Evolutionary conservation across 2,113 vertebrate genomes (phyloP), one percentile per base, ranked within the genome.

Genomic region (Sinosuthora webbiana): DNA sequence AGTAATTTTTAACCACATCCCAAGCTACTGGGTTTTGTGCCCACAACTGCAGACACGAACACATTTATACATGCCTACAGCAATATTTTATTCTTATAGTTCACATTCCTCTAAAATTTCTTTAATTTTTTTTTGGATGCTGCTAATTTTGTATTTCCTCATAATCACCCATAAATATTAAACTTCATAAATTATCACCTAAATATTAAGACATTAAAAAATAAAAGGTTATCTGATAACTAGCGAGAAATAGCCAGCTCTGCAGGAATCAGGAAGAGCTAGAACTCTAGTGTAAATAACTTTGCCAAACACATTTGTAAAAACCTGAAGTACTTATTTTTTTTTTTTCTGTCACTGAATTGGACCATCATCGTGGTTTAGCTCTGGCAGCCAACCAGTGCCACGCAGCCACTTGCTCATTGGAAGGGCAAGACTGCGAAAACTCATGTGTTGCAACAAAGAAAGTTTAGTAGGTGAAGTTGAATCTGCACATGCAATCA

Each of bases 401-500:
- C 7, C 19, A 39, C 0, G 0, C 33, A 83, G 24, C 6, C 6
- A 1, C 28, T 39, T 9, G 8, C 11, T 65, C 45, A 21, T 8
- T 18, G 6, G 14, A 83, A 69, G 28, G 19, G 2, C 5, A 83
- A 68, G 64, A 59, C 5, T 0, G 3, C 84, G 30, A 80, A 55
- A 77, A 68, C 20, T 45, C 10, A 9, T 11, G 13, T 10, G 2
- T 27, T 83, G 15, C 16, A 39, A 45, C 49, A 25, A 64, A 81
- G 7, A 12, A 28, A 30, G 4, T 50, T 67, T 45, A 63, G 44
- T 4, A 37, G 15, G 1, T 25, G 60, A 78, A 92, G 31, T 2
- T 35, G 65, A 73, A 84, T 17, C 18, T 52, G 15, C 3, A 0
- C 0, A 2, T 0, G 0, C 4, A 64, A 76, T 15, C 13, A n/a